Conservation (phyloP, 2,888 invertebrate species). For the Caenorhabditis panamensis region DNA sequence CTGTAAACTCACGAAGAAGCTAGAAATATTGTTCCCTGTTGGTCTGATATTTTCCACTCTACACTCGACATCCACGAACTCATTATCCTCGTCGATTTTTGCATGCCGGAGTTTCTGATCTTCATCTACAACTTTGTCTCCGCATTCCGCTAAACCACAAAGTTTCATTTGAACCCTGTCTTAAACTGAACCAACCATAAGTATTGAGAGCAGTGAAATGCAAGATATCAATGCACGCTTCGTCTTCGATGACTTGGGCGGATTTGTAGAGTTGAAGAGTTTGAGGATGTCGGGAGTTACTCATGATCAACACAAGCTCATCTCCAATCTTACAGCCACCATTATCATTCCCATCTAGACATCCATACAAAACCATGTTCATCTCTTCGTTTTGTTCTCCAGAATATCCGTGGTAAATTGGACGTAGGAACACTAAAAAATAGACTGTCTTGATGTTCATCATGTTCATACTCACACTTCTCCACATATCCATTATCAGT, state of each 20-base stretch:
- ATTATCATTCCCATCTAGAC: conserved; percentile 59
- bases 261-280: conserved; percentile 73
- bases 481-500: conserved; percentile 24
- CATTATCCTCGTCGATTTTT: conserved; percentile 70
- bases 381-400: conserved; percentile 75
- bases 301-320: conserved; percentile 68
- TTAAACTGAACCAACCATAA: conserved; percentile 72
- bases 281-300: conserved; percentile 74
- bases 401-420: conserved; percentile 71
- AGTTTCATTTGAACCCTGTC: too few species aligned
- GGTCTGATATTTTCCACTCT: conserved; percentile 69
- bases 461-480: conserved; percentile 33
- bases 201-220: conserved; percentile 69
- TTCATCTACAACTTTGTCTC: conserved; percentile 71
- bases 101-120: conserved; percentile 74
- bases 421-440: conserved; percentile 66
- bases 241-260: conserved; percentile 72
- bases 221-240: conserved; percentile 72
- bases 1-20: conserved; percentile 67
- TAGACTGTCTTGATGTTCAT: background rate
- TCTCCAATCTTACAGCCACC: conserved; percentile 68
- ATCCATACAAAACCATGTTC: conserved; percentile 72
- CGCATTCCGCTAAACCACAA: conserved; percentile 70
- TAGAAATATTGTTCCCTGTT: conserved; percentile 53
- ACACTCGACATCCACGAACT: conserved; percentile 74